These are phyloP conservation scores for Odontesthes bonariensis DNA, from an alignment of 2,113 vertebrate genomes.

Conservation along the genomic window DNA sequence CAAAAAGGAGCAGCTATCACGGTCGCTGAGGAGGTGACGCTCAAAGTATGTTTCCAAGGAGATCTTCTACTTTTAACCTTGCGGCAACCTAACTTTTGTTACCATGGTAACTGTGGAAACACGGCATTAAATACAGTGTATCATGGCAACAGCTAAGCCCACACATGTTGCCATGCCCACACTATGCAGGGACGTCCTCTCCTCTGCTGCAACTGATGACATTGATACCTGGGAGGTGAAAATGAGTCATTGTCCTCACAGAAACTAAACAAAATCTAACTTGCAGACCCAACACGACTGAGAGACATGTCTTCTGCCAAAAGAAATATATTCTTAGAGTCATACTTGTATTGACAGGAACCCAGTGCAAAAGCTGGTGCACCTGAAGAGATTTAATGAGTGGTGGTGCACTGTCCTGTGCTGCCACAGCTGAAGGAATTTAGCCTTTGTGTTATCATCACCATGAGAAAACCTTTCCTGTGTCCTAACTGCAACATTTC, in stretches of 20 bases:
- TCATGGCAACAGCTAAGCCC: slow-evolving; percentile 51
- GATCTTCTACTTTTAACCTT: slow-evolving; percentile 51
- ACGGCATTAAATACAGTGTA: slow-evolving; percentile 3
- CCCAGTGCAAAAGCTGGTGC: no score
- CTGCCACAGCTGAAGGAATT: no score
- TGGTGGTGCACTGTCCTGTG: no score
- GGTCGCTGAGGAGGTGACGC: neutral
- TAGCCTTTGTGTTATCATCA: no score
- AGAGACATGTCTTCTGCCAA: no score
- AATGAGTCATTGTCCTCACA: neutral
- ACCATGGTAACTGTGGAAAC: slow-evolving; percentile 36
- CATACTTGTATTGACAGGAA: no score
- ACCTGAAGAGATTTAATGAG: no score
- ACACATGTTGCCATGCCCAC: slow-evolving; percentile 26
- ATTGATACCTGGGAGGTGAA: neutral
- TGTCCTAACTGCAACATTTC: no score
- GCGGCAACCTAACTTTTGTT: slow-evolving; percentile 19
- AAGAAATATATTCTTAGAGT: no score
- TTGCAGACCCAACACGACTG: neutral
- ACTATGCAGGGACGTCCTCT: neutral
- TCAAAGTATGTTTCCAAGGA: slow-evolving; percentile 33
- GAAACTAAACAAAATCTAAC: neutral
- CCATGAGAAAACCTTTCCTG: no score
- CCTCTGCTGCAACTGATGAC: slow-evolving; percentile 9
- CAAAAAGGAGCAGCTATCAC: neutral